These are phyloP conservation scores for Eurystomus glaucurus DNA, from an alignment of 2,797 vertebrate genomes.

Conservation along the genomic window DNA sequence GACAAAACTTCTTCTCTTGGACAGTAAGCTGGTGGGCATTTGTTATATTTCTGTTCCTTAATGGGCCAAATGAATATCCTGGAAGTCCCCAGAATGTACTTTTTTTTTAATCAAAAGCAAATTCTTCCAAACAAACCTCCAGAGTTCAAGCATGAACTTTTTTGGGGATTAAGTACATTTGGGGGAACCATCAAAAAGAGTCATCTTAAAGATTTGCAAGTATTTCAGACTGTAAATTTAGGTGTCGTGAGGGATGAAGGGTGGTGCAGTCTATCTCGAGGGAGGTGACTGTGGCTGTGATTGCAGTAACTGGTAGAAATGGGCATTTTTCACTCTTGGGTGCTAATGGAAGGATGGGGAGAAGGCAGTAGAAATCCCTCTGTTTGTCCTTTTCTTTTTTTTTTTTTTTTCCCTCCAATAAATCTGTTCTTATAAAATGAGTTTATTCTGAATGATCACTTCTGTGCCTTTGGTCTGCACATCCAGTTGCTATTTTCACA, in stretches of 20 bases:
- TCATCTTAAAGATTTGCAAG: background rate
- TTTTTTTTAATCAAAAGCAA: slow-evolving; percentile 32
- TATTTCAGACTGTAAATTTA: background rate
- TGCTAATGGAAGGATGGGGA: background rate
- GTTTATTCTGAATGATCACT: background rate
- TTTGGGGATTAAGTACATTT: background rate
- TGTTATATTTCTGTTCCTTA: slow-evolving; percentile 41
- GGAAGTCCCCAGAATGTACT: slow-evolving; percentile 5
- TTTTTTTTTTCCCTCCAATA: background rate
- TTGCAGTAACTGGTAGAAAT: slow-evolving; percentile 9
- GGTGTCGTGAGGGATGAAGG: background rate
- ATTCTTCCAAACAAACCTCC: slow-evolving; percentile 10
- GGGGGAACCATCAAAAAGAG: background rate
- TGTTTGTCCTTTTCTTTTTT: background rate
- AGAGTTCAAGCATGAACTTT: background rate
- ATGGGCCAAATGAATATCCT: background rate
- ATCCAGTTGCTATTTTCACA: background rate
- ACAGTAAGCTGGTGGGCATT: slow-evolving; percentile 4
- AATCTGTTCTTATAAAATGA: background rate
- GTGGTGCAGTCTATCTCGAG: fast-evolving
- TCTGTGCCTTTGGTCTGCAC: background rate
- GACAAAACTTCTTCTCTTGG: background rate
- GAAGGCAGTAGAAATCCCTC: background rate
- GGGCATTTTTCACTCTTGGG: background rate
- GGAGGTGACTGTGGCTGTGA: background rate